Evolutionary conservation across 2,113 vertebrate genomes (phyloP).

Genomic region (Brienomyrus longianalis): DNA sequence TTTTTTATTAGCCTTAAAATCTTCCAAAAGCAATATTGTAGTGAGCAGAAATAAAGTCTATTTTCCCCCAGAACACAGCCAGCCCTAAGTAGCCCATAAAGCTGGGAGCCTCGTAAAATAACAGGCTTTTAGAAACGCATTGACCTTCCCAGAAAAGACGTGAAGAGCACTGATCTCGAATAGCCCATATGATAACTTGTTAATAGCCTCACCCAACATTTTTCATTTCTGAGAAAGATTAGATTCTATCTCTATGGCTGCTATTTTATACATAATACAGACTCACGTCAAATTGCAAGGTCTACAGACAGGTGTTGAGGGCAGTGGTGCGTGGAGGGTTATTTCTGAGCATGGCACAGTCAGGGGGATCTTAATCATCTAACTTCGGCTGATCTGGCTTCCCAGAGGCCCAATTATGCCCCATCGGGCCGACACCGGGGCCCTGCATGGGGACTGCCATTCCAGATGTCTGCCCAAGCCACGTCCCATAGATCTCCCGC

Average conservation of each 20-base stretch:
- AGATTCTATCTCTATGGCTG: neutral
- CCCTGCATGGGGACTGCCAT: neutral
- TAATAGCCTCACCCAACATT: neutral
- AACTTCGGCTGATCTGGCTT: neutral
- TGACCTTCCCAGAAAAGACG: neutral
- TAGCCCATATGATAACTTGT: neutral
- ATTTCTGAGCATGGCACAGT: conserved; percentile 20
- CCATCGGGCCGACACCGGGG: neutral
- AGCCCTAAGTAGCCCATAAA: neutral
- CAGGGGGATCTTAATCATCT: conserved; percentile 18
- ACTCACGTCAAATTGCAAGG: neutral
- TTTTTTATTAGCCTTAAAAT: neutral
- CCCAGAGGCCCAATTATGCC: neutral
- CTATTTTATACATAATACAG: neutral
- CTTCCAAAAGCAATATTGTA: conserved; percentile 11
- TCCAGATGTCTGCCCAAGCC: conserved; percentile 24
- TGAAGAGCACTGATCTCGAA: neutral
- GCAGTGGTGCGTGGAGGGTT: neutral
- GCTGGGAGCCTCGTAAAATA: neutral
- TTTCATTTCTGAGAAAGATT: neutral
- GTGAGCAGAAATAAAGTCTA: neutral
- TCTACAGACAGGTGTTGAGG: conserved; percentile 3
- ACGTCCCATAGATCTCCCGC: conserved; percentile 30
- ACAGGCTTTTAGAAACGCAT: neutral
- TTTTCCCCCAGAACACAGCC: neutral